A percentile compares a stretch with the other conserved stretches of the same genome.
These are phyloP conservation scores for Nudaria mundana DNA, from an alignment of 2,888 invertebrate genomes.

Conservation along the genomic window DNA sequence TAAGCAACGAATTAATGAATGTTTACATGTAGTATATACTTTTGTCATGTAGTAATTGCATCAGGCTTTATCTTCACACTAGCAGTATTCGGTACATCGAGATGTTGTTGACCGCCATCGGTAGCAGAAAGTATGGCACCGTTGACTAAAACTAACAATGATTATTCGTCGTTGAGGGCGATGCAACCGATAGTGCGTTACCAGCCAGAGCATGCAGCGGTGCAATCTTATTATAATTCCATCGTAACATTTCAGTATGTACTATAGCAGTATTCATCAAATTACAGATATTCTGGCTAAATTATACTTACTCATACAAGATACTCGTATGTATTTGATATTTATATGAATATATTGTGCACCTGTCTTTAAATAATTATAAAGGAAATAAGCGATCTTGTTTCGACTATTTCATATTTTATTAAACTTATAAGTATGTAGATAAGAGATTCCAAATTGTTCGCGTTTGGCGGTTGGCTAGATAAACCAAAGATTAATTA, in stretches of 20 bases:
- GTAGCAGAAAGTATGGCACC: too few relatives aligned
- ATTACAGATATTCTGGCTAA: constrained; percentile 14
- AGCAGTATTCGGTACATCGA: constrained; percentile 22
- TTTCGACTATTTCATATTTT: constrained; percentile 62
- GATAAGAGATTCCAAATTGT: constrained; percentile 53
- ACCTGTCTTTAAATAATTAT: constrained; percentile 30
- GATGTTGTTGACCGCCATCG: not conserved
- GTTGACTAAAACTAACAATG: too few relatives aligned
- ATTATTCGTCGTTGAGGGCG: too few relatives aligned
- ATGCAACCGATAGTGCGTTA: too few relatives aligned
- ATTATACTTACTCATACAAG: constrained; percentile 17
- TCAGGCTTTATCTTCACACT: constrained; percentile 8
- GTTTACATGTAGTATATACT: constrained; percentile 43
- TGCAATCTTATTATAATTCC: too few relatives aligned
- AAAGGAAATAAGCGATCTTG: constrained; percentile 47
- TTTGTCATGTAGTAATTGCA: constrained; percentile 26
- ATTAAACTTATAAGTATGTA: constrained; percentile 51
- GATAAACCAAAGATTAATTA: constrained; percentile 78
- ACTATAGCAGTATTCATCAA: constrained; percentile 36
- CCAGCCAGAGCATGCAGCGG: too few relatives aligned
- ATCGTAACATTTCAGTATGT: too few relatives aligned
- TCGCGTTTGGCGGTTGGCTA: constrained; percentile 63
- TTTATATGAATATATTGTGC: constrained; percentile 19
- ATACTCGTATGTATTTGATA: constrained; percentile 14
- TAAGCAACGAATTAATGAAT: constrained; percentile 73